phyloP scores from a whole-genome alignment of 1,140 invertebrate genomes.

The Heliothis subflexa region DNA sequence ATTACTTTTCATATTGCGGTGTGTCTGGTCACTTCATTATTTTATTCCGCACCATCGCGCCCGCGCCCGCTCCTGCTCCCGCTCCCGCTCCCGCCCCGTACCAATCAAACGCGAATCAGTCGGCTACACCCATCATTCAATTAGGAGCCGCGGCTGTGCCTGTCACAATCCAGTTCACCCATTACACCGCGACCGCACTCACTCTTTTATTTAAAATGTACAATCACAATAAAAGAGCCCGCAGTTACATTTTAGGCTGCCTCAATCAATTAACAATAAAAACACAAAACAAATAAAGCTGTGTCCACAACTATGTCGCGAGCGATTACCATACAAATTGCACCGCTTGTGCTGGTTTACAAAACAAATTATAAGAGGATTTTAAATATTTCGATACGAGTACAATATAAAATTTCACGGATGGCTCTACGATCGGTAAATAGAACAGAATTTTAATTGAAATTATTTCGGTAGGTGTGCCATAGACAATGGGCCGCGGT shows the following conservation, averaged over 20 bases:
- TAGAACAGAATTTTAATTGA: slow-evolving; percentile 47
- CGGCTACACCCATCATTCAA: slow-evolving; percentile 20
- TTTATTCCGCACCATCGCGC: slow-evolving; percentile 8
- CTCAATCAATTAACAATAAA: slow-evolving; percentile 40
- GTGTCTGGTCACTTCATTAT: slow-evolving; percentile 3
- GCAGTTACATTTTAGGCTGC: slow-evolving; percentile 4
- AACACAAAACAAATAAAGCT: slow-evolving; percentile 19
- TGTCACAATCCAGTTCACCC: not conserved
- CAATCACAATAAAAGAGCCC: slow-evolving; percentile 3
- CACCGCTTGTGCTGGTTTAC: not conserved
- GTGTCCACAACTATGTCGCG: slow-evolving; percentile 14
- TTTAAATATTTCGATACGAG: slow-evolving; percentile 42
- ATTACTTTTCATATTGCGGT: not conserved
- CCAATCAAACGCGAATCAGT: not conserved
- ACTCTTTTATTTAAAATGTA: slow-evolving; percentile 40
- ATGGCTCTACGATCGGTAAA: slow-evolving; percentile 38
- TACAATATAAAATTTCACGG: slow-evolving; percentile 39
- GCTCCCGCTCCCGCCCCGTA: no score
- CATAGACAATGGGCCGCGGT: slow-evolving; percentile 27
- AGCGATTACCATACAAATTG: slow-evolving; percentile 42
- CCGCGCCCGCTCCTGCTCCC: no score
- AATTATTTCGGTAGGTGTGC: slow-evolving; percentile 34
- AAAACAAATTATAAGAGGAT: slow-evolving; percentile 30
- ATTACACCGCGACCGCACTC: not conserved
- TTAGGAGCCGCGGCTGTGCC: not conserved